These are phyloP conservation scores for Gadopsis bispinosus DNA, from an alignment of 2,797 vertebrate genomes.

Conservation along the genomic window DNA sequence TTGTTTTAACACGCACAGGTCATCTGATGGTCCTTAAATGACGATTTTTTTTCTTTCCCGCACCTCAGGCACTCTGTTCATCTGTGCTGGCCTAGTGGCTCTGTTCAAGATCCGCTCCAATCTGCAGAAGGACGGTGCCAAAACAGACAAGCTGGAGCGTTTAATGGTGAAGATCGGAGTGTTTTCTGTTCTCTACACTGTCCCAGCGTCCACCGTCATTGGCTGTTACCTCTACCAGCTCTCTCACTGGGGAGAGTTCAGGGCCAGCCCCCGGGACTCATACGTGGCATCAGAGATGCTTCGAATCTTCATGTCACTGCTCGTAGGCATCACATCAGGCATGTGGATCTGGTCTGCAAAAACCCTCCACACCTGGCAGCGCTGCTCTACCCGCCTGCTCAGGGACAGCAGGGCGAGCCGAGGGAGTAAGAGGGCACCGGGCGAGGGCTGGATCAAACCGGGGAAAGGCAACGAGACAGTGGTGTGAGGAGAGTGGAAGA, in stretches of 20 bases:
- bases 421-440: constrained; percentile 88
- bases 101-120: constrained; percentile 99
- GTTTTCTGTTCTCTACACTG: constrained; percentile 97
- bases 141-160: constrained; percentile 98
- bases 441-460: constrained; percentile 92
- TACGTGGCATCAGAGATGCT: constrained; percentile 98
- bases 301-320: constrained; percentile 97
- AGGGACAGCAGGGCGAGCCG: constrained; percentile 89
- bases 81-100: constrained; percentile 95
- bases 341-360: constrained; percentile 99
- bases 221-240: constrained; percentile 98
- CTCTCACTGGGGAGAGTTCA: constrained; percentile 94
- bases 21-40: not conserved
- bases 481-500: constrained; percentile 83
- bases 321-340: constrained; percentile 97
- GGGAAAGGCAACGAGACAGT: constrained; percentile 96
- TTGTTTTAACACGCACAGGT: not conserved
- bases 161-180: constrained; percentile 99
- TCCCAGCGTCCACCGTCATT: constrained; percentile 96
- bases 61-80: constrained; percentile 91
- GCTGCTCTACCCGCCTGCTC: constrained; percentile 92
- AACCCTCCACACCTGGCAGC: constrained; percentile 98
- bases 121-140: constrained; percentile 98
- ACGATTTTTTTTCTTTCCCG: not conserved
- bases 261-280: constrained; percentile 90